These are phyloP conservation scores for Aspidiotus rigidus DNA, from an alignment of 2,888 invertebrate genomes.

Conservation along the genomic window DNA sequence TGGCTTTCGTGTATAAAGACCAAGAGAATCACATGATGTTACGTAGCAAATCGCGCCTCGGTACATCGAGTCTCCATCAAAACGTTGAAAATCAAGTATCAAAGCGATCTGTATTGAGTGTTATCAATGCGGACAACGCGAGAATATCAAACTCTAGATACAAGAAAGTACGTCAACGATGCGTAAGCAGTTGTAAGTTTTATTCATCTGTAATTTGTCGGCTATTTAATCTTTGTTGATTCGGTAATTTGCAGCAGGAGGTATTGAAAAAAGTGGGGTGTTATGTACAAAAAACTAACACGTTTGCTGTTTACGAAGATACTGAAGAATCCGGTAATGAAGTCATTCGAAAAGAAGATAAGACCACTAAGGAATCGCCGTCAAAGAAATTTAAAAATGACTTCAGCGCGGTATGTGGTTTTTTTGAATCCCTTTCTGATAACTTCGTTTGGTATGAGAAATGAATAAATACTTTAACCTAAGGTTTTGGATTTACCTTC, in stretches of 20 bases:
- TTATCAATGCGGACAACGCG: conserved; percentile 46
- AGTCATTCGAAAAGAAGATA: conserved; percentile 2
- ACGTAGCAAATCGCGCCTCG: conserved; percentile 19
- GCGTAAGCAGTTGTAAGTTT: neutral
- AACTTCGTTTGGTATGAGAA: neutral
- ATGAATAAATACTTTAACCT: neutral
- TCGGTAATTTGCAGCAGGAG: neutral
- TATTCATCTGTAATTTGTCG: neutral
- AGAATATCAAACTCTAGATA: conserved; percentile 11
- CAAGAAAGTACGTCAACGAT: conserved; percentile 5
- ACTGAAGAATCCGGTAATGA: neutral
- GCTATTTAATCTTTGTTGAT: neutral
- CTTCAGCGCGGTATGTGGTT: conserved; percentile 16
- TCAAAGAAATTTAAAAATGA: conserved; percentile 25
- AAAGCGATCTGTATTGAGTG: conserved; percentile 51
- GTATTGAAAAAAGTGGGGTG: neutral
- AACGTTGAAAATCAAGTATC: conserved; percentile 21
- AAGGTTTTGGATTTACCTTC: conserved; percentile 25
- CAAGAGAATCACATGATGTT: conserved; percentile 42
- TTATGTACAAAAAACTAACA: neutral
- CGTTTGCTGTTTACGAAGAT: conserved; percentile 24
- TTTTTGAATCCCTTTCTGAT: neutral
- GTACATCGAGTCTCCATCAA: conserved; percentile 8
- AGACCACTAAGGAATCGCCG: conserved; percentile 22
- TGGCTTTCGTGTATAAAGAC: conserved; percentile 47